These are phyloP conservation scores for Epirrita christyi DNA, from an alignment of 2,888 invertebrate species.

Conservation along the genomic window DNA sequence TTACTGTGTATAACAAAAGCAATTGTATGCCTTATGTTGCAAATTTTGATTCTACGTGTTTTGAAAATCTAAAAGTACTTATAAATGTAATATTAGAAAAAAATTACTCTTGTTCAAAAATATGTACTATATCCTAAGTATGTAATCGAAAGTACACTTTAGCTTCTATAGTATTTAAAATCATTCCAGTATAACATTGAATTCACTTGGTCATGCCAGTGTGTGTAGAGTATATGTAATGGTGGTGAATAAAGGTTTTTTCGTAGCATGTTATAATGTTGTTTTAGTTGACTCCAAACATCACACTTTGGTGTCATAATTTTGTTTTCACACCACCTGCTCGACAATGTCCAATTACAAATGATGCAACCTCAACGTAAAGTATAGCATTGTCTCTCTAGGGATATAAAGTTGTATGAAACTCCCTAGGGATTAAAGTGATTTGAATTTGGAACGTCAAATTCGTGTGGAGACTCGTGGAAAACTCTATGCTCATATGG, in stretches of 20 bases:
- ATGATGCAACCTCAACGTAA: no score
- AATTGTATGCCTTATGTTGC: no score
- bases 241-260: conserved; percentile 48
- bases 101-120: background rate
- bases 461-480: no score
- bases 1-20: no score
- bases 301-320: no score
- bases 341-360: no score
- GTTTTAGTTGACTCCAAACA: conserved; percentile 51
- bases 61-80: background rate
- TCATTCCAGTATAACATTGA: conserved; percentile 40
- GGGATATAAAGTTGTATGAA: no score
- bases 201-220: conserved; percentile 27
- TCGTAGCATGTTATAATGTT: conserved; percentile 54
- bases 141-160: conserved; percentile 9
- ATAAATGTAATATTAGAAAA: background rate
- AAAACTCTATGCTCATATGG: no score
- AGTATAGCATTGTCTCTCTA: no score
- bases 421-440: no score
- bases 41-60: background rate
- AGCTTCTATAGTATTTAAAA: conserved; percentile 30
- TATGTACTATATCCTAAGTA: background rate
- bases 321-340: no score
- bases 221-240: conserved; percentile 31
- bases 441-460: no score